Conservation (phyloP, 2,888 invertebrate species). For the Cephalotes varians region DNA sequence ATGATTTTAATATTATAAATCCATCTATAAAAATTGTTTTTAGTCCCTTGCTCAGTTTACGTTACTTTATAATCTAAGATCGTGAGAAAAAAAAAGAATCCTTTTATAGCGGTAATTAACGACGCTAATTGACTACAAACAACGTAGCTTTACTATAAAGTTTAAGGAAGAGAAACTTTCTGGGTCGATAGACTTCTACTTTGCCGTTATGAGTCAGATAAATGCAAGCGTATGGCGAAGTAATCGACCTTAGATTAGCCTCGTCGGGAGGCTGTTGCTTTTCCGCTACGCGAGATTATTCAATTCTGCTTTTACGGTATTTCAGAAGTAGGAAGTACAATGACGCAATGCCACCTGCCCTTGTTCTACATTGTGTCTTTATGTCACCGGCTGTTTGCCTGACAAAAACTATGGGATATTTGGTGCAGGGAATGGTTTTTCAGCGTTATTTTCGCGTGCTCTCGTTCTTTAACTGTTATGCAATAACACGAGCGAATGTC, state of each 20-base stretch:
- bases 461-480: neutral
- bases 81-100: neutral
- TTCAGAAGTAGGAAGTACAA: constrained; percentile 47
- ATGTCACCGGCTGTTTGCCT: constrained; percentile 24
- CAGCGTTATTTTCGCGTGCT: neutral
- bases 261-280: constrained; percentile 32
- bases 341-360: constrained; percentile 61
- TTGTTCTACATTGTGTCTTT: constrained; percentile 67
- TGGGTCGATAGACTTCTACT: constrained; percentile 44
- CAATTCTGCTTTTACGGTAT: constrained; percentile 53
- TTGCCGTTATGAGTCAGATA: constrained; percentile 42
- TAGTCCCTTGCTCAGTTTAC: neutral
- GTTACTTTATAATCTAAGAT: neutral
- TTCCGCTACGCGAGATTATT: constrained; percentile 31
- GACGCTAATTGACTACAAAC: neutral
- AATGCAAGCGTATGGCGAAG: constrained; percentile 26
- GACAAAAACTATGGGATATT: constrained; percentile 48
- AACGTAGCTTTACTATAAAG: neutral
- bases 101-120: neutral
- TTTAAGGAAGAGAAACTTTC: constrained; percentile 41
- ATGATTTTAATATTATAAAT: neutral
- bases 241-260: constrained; percentile 57
- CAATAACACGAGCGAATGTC: constrained; percentile 23
- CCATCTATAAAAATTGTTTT: neutral
- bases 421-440: neutral